Conservation (phyloP, 2,113 vertebrate genomes). For the Oryzias melastigma region DNA sequence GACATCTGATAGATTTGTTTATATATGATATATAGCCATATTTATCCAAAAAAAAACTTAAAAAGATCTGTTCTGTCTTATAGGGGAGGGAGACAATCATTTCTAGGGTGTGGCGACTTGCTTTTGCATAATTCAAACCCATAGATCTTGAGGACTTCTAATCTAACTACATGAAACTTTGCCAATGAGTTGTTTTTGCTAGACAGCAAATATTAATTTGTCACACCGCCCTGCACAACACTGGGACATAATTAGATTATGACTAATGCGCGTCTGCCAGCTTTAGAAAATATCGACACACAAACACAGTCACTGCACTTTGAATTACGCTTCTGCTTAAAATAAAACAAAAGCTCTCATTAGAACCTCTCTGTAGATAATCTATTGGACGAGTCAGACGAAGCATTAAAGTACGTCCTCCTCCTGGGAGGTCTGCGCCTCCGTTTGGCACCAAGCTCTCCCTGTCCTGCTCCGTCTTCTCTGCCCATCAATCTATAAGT, state of each 20-base stretch:
- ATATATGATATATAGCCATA: background rate
- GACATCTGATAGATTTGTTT: too few relatives aligned
- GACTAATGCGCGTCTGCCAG: slow-evolving; percentile 7
- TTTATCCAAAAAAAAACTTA: background rate
- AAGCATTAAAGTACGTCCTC: slow-evolving; percentile 3
- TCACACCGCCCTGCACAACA: slow-evolving; percentile 3
- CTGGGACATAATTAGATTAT: slow-evolving; percentile 26
- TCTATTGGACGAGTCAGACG: slow-evolving; percentile 10
- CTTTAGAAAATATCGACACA: slow-evolving; percentile 7
- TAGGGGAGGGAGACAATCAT: slow-evolving; percentile 4
- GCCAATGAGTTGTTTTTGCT: slow-evolving; percentile 7
- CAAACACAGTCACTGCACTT: slow-evolving; percentile 13
- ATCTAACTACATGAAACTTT: slow-evolving; percentile 23
- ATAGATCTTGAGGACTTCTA: slow-evolving; percentile 5
- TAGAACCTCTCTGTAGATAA: background rate
- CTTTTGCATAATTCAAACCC: slow-evolving; percentile 24
- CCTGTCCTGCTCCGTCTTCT: slow-evolving; percentile 17
- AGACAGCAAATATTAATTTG: slow-evolving; percentile 32
- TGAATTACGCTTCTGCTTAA: slow-evolving; percentile 18
- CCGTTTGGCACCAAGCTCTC: slow-evolving; percentile 1
- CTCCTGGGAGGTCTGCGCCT: slow-evolving; percentile 16
- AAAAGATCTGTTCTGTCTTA: background rate
- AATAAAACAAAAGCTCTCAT: slow-evolving; percentile 8
- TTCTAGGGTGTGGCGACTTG: slow-evolving; percentile 3
- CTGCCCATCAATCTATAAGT: slow-evolving; percentile 25